phyloP scores from a whole-genome alignment of 2,797 vertebrate genomes.

The Xenopus petersii region DNA sequence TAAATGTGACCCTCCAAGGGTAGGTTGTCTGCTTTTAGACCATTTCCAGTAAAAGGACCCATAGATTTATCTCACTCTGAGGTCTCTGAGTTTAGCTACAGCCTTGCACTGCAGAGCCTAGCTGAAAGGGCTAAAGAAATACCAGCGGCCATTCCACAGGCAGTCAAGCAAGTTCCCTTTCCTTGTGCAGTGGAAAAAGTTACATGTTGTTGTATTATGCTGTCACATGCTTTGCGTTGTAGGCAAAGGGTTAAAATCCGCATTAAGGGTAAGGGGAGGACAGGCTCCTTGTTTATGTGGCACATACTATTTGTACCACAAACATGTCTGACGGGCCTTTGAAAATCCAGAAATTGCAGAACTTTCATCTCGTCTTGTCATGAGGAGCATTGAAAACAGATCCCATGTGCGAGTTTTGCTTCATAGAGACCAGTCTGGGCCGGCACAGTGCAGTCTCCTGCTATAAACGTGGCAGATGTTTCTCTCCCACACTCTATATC shows the following conservation, averaged over 20 bases:
- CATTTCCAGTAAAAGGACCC: too few relatives aligned
- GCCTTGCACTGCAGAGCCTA: too few relatives aligned
- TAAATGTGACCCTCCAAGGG: too few relatives aligned
- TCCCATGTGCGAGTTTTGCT: conserved; percentile 29
- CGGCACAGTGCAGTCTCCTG: not conserved
- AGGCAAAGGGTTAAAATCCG: not conserved
- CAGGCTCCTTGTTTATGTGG: conserved; percentile 44
- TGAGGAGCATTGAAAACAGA: conserved; percentile 44
- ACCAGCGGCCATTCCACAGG: not conserved
- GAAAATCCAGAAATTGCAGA: conserved; percentile 34
- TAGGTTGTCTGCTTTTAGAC: too few relatives aligned
- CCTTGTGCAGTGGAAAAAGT: not conserved
- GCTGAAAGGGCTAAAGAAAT: too few relatives aligned
- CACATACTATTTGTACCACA: conserved; percentile 47
- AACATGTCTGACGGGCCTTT: conserved; percentile 45
- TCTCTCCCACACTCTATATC: not conserved
- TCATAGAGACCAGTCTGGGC: conserved; percentile 17
- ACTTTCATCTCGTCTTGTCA: conserved; percentile 43
- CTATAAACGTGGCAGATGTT: conserved; percentile 41
- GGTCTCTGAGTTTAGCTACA: too few relatives aligned
- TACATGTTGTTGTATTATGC: not conserved
- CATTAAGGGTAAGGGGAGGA: conserved; percentile 41
- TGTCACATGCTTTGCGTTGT: not conserved
- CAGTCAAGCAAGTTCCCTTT: not conserved
- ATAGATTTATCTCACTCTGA: too few relatives aligned